phyloP scores from a whole-genome alignment of 2,888 invertebrate genomes.

The Cheilosia vernalis region DNA sequence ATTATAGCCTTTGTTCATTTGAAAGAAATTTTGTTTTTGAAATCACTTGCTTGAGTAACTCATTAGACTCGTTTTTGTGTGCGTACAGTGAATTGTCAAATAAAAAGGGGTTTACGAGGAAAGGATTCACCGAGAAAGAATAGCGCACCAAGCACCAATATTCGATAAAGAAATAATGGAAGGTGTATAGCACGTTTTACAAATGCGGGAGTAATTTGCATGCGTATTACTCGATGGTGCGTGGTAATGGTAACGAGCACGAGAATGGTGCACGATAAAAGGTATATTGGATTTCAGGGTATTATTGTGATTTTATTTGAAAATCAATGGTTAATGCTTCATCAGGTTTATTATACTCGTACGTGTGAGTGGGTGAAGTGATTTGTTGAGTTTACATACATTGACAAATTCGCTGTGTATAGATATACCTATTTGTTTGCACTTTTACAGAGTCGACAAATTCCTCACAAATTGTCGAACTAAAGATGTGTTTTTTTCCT shows the following conservation, averaged over 20 bases:
- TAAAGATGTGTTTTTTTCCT: no score
- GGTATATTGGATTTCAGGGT: slow-evolving; percentile 27
- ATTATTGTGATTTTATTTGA: not conserved
- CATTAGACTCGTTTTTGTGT: slow-evolving; percentile 55
- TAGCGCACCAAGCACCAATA: slow-evolving; percentile 10
- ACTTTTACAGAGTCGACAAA: no score
- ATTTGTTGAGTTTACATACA: no score
- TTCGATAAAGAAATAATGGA: slow-evolving; percentile 58
- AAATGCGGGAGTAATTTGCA: slow-evolving; percentile 49
- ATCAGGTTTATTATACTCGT: not conserved
- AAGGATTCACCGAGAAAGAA: slow-evolving; percentile 38
- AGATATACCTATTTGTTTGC: no score
- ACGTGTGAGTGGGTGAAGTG: not conserved
- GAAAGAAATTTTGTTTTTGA: slow-evolving; percentile 52
- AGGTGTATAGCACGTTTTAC: slow-evolving; percentile 46
- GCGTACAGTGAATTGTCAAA: slow-evolving; percentile 54
- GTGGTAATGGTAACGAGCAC: slow-evolving; percentile 26
- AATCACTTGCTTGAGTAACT: slow-evolving; percentile 66
- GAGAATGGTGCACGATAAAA: slow-evolving; percentile 14
- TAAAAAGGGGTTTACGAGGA: slow-evolving; percentile 56
- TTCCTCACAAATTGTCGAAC: no score
- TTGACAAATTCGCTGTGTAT: no score
- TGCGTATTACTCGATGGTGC: slow-evolving; percentile 48
- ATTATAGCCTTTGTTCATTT: slow-evolving; percentile 46
- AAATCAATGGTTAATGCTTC: not conserved